Base-by-base conservation (phyloP, 2,888 invertebrate species). In the Gibbula magus region DNA sequence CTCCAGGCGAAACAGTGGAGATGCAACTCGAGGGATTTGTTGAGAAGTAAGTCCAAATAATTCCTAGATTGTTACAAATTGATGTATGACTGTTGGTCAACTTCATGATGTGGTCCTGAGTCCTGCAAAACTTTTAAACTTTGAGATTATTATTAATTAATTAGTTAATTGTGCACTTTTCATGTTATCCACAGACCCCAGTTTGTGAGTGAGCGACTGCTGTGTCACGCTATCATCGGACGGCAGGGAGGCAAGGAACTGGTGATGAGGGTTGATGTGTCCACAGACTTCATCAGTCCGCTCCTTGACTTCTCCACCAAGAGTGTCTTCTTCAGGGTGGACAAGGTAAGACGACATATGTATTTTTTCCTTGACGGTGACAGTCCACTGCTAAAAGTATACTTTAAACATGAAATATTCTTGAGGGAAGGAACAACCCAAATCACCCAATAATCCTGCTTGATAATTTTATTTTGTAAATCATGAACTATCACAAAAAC, bases 181-280 rank as follows among this genome's bases (percentile, higher is more conserved):
- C 35, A 29, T 61, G 35, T 22, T 53, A 74, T 29, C 81, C 83
- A 22, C 84, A 92, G 92, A 18, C 92, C 93, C 5, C 89, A 90
- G 80, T 85, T 84, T 79, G 89, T 93, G n/a, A 87, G 89, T 52
- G 93, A 93, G 85, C 85, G 86, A 10, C 81, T 93, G 79, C 81
- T 91, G 51, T 93, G 93, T 81, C 91, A 93, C 83, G 91, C 93
- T 29, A 93, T 93, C 79, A 92, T 93, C 83, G 93, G 93, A 7
- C 86, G 92, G 52, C 89, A 91, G 77, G 93, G 92, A 18, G 93
- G 93, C n/a, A 93, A 93, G 83, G 92, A 92, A 81, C 86, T 92
- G 66, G 91, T 93, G 83, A 92, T 92, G 89, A 91, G 89, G 81
- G 90, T 92, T 45, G 89, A 92, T 78, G 85, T 93, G n/a, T 84